Conservation (phyloP, 2,888 invertebrate genomes). For the Lasius fuliginosus region DNA sequence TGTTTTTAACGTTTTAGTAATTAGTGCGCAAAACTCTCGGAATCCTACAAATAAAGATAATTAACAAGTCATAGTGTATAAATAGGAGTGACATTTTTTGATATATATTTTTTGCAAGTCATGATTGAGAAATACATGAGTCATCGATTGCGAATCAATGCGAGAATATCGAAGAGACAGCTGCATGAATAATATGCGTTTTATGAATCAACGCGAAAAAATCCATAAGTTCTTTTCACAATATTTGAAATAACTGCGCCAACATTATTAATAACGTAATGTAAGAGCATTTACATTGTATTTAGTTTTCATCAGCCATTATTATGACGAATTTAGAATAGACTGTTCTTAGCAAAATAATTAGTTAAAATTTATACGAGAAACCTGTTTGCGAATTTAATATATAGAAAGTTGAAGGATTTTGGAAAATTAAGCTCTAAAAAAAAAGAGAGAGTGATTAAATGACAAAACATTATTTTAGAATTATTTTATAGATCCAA, state of each 20-base stretch:
- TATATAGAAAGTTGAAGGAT: not conserved
- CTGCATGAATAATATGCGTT: not conserved
- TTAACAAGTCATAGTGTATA: not conserved
- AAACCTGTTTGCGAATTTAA: not conserved
- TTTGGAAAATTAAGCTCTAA: not conserved
- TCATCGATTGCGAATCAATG: conserved; percentile 21
- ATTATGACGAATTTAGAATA: not conserved
- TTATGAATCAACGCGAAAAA: conserved; percentile 21
- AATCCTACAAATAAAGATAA: not conserved
- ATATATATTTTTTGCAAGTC: not conserved
- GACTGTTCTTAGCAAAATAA: not conserved
- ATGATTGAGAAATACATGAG: conserved; percentile 12
- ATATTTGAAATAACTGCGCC: not conserved
- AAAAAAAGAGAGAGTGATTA: not conserved
- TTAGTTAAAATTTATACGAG: not conserved
- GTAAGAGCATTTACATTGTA: not conserved
- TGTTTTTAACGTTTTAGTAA: not conserved
- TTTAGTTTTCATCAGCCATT: not conserved
- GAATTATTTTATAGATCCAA: not conserved
- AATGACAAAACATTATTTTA: not conserved
- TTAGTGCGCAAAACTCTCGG: not conserved
- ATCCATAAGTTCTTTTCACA: not conserved
- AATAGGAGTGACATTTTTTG: not conserved
- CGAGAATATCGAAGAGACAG: not conserved
- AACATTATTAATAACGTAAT: not conserved